Evolutionary conservation across 2,113 vertebrate species (phyloP), one percentile per base, ranked within the genome.

Genomic region (Ornithorhynchus anatinus): DNA sequence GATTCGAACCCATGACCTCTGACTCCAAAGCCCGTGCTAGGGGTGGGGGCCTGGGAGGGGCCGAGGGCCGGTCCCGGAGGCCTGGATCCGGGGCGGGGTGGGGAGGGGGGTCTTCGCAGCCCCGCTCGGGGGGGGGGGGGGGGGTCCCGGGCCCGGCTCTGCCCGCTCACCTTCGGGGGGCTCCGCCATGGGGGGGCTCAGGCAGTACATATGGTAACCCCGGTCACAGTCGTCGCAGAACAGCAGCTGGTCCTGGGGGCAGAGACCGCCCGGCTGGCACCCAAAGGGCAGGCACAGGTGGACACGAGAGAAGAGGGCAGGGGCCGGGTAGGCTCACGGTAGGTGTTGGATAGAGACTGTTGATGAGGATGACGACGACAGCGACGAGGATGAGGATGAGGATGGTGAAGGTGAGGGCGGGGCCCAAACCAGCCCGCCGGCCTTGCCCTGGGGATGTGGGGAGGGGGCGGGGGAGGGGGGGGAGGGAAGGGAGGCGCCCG

Each of bases 121-220:
- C n/a, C n/a, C n/a, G n/a, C n/a, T n/a, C n/a, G n/a, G n/a, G n/a
- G n/a, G 19, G 14, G 23, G 16, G 4, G 22, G 33, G 2, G 2
- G 10, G 16, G 11, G 17, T 3, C 0, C 3, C 2, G 1, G 10
- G 16, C 13, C 11, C 20, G n/a, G n/a, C n/a, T n/a, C n/a, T n/a
- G n/a, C n/a, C 20, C 66, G 27, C 94, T 59, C 89, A 97, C 96
- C 96, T 93, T 97, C 96, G 1, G 96, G 96, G 66, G 96, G 96
- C 85, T 97, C 96, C 7, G 96, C 94, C 96, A 97, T 97, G n/a
- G 96, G 96, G 23, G 96, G 96, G 61, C 93, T 97, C 91, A 97
- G 93, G 81, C 96, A 97, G 88, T 97, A 97, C 96, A 97, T 97
- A 84, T 97, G 96, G 89, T 97, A 97, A 45, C 96, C 96, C 88